These are phyloP conservation scores for Cinara cedri DNA, from an alignment of 2,888 invertebrate genomes.

Conservation along the genomic window DNA sequence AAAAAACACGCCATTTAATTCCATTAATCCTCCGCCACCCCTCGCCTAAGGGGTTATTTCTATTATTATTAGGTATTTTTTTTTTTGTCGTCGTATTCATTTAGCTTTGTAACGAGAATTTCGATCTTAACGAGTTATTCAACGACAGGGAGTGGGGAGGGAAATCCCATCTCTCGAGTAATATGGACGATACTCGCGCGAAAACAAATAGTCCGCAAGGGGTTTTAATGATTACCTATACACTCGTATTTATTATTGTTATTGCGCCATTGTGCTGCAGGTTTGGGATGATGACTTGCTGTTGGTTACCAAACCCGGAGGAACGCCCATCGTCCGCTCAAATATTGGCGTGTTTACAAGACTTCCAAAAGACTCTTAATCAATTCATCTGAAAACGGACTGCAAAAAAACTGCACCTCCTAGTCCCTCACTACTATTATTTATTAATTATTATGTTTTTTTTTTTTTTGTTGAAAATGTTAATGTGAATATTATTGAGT, in stretches of 20 bases:
- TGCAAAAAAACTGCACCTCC: not conserved
- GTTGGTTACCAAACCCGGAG: slow-evolving; percentile 72
- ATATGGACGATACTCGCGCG: no score
- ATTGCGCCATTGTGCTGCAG: slow-evolving; percentile 62
- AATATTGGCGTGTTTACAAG: slow-evolving; percentile 74
- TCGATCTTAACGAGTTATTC: slow-evolving; percentile 25
- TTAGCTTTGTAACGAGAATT: not conserved
- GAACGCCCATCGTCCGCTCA: slow-evolving; percentile 75
- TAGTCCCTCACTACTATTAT: not conserved
- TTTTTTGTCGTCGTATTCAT: slow-evolving; percentile 11
- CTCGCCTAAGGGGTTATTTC: not conserved
- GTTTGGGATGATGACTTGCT: slow-evolving; percentile 77
- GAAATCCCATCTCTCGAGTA: not conserved
- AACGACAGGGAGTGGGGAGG: no score
- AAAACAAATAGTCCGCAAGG: not conserved
- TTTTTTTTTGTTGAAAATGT: slow-evolving; percentile 31
- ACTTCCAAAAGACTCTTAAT: slow-evolving; percentile 75
- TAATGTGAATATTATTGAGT: slow-evolving; percentile 1
- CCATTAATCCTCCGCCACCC: not conserved
- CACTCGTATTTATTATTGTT: not conserved
- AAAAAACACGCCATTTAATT: slow-evolving; percentile 12
- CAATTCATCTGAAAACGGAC: slow-evolving; percentile 68
- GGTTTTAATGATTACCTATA: not conserved
- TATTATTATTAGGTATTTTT: not conserved
- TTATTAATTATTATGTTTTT: slow-evolving; percentile 9